Evolutionary conservation across 2,113 vertebrate species (phyloP).

Genomic region (Marcusenius ussheri): DNA sequence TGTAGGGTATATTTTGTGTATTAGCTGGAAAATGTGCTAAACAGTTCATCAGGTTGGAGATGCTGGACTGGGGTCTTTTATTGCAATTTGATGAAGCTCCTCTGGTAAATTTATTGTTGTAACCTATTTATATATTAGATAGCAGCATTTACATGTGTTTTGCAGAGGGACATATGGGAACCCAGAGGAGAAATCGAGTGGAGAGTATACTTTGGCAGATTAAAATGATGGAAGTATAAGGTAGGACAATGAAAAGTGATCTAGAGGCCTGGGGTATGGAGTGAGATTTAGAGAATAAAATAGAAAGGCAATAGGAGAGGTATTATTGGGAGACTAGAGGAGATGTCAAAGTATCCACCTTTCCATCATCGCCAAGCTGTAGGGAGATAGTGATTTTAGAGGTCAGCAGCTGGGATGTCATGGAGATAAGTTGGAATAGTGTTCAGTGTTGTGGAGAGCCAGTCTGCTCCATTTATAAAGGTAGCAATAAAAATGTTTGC

Average conservation of each 20-base stretch:
- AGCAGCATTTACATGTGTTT: background rate
- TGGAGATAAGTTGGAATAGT: conserved; percentile 46
- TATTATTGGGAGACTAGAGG: background rate
- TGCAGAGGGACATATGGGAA: background rate
- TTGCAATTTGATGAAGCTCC: conserved; percentile 24
- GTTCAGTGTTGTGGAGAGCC: conserved; percentile 38
- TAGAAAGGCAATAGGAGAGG: background rate
- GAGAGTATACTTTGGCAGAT: background rate
- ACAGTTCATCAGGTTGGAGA: conserved; percentile 27
- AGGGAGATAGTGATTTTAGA: conserved; percentile 20
- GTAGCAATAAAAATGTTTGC: conserved; percentile 39
- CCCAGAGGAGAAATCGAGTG: background rate
- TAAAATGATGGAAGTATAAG: background rate
- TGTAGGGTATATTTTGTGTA: conserved; percentile 3
- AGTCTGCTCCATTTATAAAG: conserved; percentile 37
- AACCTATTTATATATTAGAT: conserved; percentile 21
- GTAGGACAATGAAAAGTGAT: background rate
- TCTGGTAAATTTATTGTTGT: conserved; percentile 19
- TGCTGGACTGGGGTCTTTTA: conserved; percentile 23
- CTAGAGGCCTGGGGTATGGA: background rate
- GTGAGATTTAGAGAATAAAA: background rate
- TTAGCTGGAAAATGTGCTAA: conserved; percentile 19
- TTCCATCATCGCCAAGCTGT: background rate
- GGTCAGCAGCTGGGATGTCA: conserved; percentile 48
- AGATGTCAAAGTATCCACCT: background rate